Conservation (phyloP, 2,113 vertebrate genomes). For the Dromas ardeola region DNA sequence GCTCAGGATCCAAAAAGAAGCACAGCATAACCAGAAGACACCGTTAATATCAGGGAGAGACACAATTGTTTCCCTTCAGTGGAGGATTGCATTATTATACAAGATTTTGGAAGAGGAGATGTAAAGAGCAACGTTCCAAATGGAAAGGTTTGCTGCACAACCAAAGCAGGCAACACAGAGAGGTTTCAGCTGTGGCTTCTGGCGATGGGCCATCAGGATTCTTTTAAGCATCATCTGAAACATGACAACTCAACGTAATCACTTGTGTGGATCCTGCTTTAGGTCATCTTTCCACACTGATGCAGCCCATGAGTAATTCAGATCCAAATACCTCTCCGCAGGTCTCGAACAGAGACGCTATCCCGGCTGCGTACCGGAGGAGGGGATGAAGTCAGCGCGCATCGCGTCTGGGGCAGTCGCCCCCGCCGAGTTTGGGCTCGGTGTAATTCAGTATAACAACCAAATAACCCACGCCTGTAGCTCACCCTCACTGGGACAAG, state of each 20-base stretch:
- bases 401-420: neutral
- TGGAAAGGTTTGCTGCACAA: conserved; percentile 24
- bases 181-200: conserved; percentile 51
- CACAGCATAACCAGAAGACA: neutral
- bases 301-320: conserved; percentile 29
- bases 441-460: rapidly evolving
- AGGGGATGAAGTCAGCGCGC: neutral
- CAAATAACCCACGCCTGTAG: rapidly evolving
- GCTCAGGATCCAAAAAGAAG: neutral
- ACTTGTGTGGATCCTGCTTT: conserved; percentile 50
- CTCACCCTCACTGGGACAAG: neutral
- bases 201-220: conserved; percentile 1
- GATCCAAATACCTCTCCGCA: neutral
- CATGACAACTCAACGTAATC: conserved; percentile 52
- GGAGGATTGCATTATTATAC: neutral
- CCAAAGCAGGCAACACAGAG: conserved; percentile 23
- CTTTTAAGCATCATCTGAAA: conserved; percentile 60
- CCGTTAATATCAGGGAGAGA: neutral
- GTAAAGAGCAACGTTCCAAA: neutral
- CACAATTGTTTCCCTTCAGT: neutral
- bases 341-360: neutral
- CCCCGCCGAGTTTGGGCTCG: neutral
- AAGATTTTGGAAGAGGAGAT: neutral
- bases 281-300: conserved; percentile 57
- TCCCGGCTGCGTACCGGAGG: neutral